Conservation (phyloP, 2,888 invertebrate species). For the Nomada lathburiana region DNA sequence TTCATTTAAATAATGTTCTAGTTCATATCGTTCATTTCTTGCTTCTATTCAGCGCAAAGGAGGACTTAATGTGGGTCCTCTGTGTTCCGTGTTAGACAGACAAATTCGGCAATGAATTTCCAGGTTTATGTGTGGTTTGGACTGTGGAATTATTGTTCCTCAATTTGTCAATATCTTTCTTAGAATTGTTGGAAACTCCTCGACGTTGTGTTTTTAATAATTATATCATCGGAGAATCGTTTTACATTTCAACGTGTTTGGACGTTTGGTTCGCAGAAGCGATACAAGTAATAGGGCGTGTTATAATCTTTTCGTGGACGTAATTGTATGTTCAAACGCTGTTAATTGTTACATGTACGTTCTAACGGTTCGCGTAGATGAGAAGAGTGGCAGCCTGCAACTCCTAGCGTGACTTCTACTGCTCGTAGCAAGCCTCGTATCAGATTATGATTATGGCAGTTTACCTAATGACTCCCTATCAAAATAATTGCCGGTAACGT, state of each 20-base stretch:
- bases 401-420: constrained; percentile 40
- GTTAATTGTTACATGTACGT: constrained; percentile 8
- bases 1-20: constrained; percentile 16
- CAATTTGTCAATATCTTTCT: no score
- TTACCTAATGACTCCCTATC: constrained; percentile 53
- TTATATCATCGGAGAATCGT: no score
- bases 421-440: constrained; percentile 21
- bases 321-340: background rate
- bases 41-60: no score
- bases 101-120: no score
- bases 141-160: no score
- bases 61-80: no score
- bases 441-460: constrained; percentile 50
- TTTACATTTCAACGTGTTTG: background rate
- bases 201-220: no score
- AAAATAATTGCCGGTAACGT: constrained; percentile 53
- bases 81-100: no score
- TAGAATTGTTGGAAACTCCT: no score
- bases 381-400: constrained; percentile 19
- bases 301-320: background rate
- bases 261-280: background rate
- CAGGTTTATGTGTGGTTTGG: no score
- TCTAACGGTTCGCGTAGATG: background rate
- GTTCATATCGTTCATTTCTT: background rate
- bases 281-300: background rate